phyloP scores from a whole-genome alignment of 2,888 invertebrate genomes.

The Agrilus cyanescens region DNA sequence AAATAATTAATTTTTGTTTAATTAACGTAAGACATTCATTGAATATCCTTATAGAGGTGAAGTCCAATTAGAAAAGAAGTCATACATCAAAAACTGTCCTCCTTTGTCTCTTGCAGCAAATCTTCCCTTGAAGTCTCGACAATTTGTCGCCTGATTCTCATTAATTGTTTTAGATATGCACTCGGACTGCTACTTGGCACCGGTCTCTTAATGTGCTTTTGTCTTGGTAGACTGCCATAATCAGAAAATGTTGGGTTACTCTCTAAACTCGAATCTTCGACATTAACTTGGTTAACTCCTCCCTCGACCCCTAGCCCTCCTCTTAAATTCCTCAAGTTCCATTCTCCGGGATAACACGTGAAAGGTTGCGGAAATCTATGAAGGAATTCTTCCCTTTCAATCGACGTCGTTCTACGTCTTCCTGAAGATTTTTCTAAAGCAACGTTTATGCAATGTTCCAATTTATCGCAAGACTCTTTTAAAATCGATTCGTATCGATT shows the following conservation, averaged over 20 bases:
- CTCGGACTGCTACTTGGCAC: constrained; percentile 36
- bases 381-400: constrained; percentile 7
- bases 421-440: constrained; percentile 2
- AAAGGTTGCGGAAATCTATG: constrained; percentile 18
- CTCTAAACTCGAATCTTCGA: constrained; percentile 30
- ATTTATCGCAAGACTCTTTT: constrained; percentile 28
- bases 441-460: constrained; percentile 27
- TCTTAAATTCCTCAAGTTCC: constrained; percentile 8
- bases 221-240: constrained; percentile 32
- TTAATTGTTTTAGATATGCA: constrained; percentile 45
- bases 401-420: constrained; percentile 3
- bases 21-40: no score
- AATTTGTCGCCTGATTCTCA: constrained; percentile 42
- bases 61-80: neutral
- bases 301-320: no score
- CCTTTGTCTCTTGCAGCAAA: constrained; percentile 24
- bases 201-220: constrained; percentile 19
- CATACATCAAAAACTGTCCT: constrained; percentile 2
- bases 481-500: constrained; percentile 32
- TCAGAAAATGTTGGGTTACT: constrained; percentile 31
- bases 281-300: constrained; percentile 3
- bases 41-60: no score
- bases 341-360: constrained; percentile 13
- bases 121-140: constrained; percentile 40
- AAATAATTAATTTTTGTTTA: no score